Evolutionary conservation across 2,113 vertebrate species (phyloP).

Genomic region (Pica pica): DNA sequence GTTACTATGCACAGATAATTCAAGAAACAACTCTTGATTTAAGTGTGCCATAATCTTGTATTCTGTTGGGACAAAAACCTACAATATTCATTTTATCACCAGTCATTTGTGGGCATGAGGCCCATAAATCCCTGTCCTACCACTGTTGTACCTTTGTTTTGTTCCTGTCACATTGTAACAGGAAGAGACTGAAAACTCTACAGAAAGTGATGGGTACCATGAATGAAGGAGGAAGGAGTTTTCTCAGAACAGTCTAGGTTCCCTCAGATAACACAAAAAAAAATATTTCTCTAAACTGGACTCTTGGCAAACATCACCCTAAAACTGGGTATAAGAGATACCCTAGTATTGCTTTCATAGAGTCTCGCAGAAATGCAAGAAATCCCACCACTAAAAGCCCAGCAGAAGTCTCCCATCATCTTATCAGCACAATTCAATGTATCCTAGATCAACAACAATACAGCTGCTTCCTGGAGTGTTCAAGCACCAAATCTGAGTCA

Average conservation of each 20-base stretch:
- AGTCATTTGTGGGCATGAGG: not conserved
- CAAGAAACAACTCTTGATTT: not conserved
- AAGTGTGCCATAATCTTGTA: not conserved
- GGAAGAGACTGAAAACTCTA: not conserved
- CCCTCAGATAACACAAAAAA: not conserved
- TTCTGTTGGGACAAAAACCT: not conserved
- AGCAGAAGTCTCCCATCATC: not conserved
- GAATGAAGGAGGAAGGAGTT: not conserved
- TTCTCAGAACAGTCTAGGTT: not conserved
- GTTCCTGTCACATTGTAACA: not conserved
- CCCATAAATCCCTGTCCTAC: not conserved
- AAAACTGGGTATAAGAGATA: not conserved
- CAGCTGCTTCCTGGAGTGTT: not conserved
- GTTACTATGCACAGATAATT: not conserved
- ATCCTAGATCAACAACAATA: not conserved
- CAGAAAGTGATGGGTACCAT: not conserved
- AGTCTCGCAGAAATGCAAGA: not conserved
- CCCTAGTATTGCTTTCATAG: not conserved
- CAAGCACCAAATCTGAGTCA: not conserved
- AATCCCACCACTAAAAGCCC: not conserved
- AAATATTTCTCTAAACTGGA: not conserved
- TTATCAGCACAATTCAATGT: not conserved
- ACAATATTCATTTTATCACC: not conserved
- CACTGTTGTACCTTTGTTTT: not conserved
- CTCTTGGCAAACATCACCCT: not conserved